Base-by-base conservation (phyloP, 2,797 vertebrate genomes). In the Falco peregrinus region DNA sequence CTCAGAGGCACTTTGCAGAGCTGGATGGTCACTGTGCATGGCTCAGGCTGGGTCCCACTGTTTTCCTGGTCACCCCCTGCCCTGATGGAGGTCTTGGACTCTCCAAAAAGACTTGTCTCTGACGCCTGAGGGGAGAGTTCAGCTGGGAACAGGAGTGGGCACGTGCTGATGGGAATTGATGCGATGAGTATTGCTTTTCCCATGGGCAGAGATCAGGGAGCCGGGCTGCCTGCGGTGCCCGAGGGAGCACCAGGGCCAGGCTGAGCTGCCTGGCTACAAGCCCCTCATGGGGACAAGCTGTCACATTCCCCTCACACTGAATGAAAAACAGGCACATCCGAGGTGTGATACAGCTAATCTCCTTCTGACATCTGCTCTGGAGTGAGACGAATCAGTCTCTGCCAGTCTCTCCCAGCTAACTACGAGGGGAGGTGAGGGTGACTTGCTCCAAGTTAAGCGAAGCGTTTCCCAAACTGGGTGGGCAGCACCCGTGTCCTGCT, bases 301-400 rank as follows among this genome's bases (percentile, higher is more conserved):
- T 87, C 67, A 83, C 5, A 0, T 68, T 78, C 45, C 75, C 64
- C 74, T 85, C 82, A 71, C 18, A 5, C 17, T 16, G 78, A 83
- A 28, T 12, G 53, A 78, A 83, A 94, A 89, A 1, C 75, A 56
- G 89, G 60, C 71, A 89, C 0, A 0, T 47, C 81, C 0, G 0
- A 70, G 68, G 68, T 68, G 84, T 57, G 92, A 85, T 65, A 68
- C 73, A 93, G 71, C 75, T 71, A 60, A 75, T 92, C 57, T 87
- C 53, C 85, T 35, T 5, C 83, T 87, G 96, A 92, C 94, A 92
- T 61, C 91, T 96, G 71, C 95, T 92, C 84, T 91, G 92, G 68
- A 93, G 91, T 1, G 10, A 94, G 82, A 92, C 61, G 0, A 22
- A 45, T 48, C 75, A 16, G 68, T 14, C 76, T 33, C 84, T 87